Conservation (phyloP, 2,888 invertebrate genomes). For the Orthosia incerta region DNA sequence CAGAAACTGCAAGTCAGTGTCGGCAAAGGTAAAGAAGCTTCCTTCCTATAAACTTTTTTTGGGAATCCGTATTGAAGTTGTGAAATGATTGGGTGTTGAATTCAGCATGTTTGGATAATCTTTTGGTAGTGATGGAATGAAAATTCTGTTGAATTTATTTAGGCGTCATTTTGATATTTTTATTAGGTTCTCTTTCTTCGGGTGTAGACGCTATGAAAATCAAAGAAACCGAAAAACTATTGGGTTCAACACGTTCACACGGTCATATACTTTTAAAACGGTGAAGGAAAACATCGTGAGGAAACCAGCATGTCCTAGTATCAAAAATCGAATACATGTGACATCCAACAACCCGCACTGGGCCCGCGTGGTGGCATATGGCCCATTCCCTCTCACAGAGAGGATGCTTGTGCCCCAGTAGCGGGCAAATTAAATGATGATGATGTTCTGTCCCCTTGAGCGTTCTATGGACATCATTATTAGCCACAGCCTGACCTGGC, state of each 20-base stretch:
- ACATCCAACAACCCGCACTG: no score
- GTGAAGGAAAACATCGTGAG: no score
- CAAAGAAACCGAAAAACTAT: not conserved
- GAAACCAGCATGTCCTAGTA: no score
- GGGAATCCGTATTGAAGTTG: slow-evolving; percentile 19
- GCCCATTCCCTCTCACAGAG: no score
- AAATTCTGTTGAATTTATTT: slow-evolving; percentile 13
- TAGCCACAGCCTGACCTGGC: no score
- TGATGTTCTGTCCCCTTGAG: no score
- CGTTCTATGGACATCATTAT: not conserved
- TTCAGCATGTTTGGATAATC: slow-evolving; percentile 23
- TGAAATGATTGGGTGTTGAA: slow-evolving; percentile 3
- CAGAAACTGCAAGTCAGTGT: slow-evolving; percentile 78
- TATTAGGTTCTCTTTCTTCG: not conserved
- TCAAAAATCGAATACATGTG: no score
- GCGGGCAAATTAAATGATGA: no score
- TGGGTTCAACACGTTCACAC: not conserved
- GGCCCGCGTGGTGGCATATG: no score
- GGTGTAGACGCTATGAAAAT: not conserved
- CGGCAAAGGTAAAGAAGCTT: slow-evolving; percentile 78
- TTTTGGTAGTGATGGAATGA: not conserved
- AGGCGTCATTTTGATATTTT: slow-evolving; percentile 3
- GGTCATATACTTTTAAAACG: no score
- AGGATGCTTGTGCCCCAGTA: no score
- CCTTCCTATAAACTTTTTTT: slow-evolving; percentile 72